Base-by-base conservation (phyloP, 1,140 invertebrate genomes). In the Orussus abietinus region DNA sequence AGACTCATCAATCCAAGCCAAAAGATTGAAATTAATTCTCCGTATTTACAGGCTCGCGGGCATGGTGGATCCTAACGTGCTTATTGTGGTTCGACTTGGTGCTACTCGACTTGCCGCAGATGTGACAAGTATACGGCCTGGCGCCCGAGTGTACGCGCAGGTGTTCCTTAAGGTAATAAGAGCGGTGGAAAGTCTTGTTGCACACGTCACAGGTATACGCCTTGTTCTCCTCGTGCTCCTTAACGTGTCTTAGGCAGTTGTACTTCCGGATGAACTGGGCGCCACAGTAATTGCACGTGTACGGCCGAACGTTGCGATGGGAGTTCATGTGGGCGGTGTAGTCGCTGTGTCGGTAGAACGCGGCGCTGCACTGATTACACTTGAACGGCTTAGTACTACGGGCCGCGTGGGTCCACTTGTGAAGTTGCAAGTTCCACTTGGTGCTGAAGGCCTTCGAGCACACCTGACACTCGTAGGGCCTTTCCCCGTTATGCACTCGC, bases 241-340 rank as follows among this genome's bases (percentile, higher is more conserved):
- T 80, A 4, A 92, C 85, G 65, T 96, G 93, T 28, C 91, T 80
- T 59, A 92, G 79, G 57, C 93, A 88, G 63, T 94, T 95, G 63
- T 91, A 92, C 61, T 93, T 92, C 13, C 90, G 80, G 37, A 92
- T 93, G 66, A 97, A 96, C 59, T 92, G 86, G 31, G 90, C 89
- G 17, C 90, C 92, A 66, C 93, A 96, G 64, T 91, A 86, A 58
- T 95, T 94, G 66, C 90, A 94, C 1, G 88, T 90, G 66, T 90
- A 94, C 2, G 87, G 87, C 39, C 83, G 78, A 22, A 88, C 80
- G 38, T 85, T 83, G 44, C 83, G 82, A 70, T 90, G 88, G 17
- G 87, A 82, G 65, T 88, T 85, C 79, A 90, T 84, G 68, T 93
- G 90, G 10, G 86, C 84, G 4, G 84, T 79, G 58, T 86, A 87